Conservation (phyloP, 2,113 vertebrate species). For the Gnathonemus longibarbis region DNA sequence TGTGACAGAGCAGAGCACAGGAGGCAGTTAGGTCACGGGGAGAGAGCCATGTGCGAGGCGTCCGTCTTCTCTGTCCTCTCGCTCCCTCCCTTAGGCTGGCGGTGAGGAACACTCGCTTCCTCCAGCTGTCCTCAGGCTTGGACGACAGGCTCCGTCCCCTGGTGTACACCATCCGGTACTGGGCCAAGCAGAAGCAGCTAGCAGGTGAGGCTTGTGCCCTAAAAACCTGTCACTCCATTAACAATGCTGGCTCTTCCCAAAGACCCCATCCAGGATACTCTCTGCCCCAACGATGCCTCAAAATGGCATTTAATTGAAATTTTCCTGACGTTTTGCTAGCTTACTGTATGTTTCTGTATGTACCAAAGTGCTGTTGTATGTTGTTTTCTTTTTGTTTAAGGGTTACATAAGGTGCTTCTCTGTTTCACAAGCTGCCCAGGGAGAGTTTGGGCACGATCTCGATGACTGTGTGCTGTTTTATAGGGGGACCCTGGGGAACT, state of each 20-base stretch:
- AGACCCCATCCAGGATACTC: background rate
- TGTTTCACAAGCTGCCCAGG: background rate
- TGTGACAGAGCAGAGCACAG: background rate
- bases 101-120: slow-evolving; percentile 78
- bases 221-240: background rate
- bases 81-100: slow-evolving; percentile 61
- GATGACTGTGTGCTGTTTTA: background rate
- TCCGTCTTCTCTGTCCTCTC: background rate
- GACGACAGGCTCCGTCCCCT: slow-evolving; percentile 74
- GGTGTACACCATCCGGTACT: slow-evolving; percentile 72
- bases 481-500: background rate
- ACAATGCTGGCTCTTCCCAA: background rate
- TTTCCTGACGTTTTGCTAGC: background rate
- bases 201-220: slow-evolving; percentile 61
- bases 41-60: background rate
- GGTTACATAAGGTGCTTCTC: background rate
- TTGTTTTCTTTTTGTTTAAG: background rate
- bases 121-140: slow-evolving; percentile 71
- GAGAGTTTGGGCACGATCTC: background rate
- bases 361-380: background rate
- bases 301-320: background rate
- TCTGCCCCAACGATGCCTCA: background rate
- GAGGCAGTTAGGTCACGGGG: background rate
- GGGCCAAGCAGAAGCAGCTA: slow-evolving; percentile 77
- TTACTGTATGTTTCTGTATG: background rate